These are phyloP conservation scores for Denticeps clupeoides DNA, from an alignment of 2,797 vertebrate species.

Conservation along the genomic window DNA sequence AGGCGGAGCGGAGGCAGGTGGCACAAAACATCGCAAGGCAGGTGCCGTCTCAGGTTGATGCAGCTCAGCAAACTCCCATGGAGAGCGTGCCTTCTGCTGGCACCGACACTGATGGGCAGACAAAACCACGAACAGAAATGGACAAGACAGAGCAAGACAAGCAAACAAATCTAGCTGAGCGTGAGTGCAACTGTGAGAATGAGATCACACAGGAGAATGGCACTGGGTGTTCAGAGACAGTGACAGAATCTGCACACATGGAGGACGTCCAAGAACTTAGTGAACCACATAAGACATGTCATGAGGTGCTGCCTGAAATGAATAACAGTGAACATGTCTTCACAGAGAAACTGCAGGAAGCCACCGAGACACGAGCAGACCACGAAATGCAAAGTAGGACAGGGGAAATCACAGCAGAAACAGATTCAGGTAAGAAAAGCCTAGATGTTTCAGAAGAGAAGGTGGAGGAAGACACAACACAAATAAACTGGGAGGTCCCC, in stretches of 20 bases:
- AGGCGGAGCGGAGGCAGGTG: slow-evolving; percentile 49
- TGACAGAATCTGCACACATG: not conserved
- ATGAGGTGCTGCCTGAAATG: too few species aligned
- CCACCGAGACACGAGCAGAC: not conserved
- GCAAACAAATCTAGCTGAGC: slow-evolving; percentile 7
- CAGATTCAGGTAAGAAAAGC: slow-evolving; percentile 5
- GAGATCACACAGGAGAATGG: slow-evolving; percentile 3
- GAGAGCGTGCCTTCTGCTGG: slow-evolving; percentile 1
- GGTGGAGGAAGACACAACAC: slow-evolving; percentile 8
- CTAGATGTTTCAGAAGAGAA: slow-evolving; percentile 12
- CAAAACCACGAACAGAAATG: slow-evolving; percentile 8
- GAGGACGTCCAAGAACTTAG: slow-evolving; percentile 6
- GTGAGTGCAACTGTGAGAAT: slow-evolving; percentile 7
- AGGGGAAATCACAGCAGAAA: too few species aligned
- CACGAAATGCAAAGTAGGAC: too few species aligned
- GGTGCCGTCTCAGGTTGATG: slow-evolving; percentile 27
- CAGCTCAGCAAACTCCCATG: too few species aligned
- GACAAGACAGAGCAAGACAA: slow-evolving; percentile 10
- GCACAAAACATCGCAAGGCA: slow-evolving; percentile 26
- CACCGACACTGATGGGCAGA: slow-evolving; percentile 7
- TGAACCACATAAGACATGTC: too few species aligned
- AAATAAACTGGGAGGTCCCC: slow-evolving; percentile 4
- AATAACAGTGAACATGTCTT: slow-evolving; percentile 2
- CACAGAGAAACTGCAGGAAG: slow-evolving; percentile 11
- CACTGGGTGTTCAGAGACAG: too few species aligned